Evolutionary conservation across 2,797 vertebrate genomes (phyloP), one percentile per base, ranked within the genome.

Genomic region (Danionella dracula): DNA sequence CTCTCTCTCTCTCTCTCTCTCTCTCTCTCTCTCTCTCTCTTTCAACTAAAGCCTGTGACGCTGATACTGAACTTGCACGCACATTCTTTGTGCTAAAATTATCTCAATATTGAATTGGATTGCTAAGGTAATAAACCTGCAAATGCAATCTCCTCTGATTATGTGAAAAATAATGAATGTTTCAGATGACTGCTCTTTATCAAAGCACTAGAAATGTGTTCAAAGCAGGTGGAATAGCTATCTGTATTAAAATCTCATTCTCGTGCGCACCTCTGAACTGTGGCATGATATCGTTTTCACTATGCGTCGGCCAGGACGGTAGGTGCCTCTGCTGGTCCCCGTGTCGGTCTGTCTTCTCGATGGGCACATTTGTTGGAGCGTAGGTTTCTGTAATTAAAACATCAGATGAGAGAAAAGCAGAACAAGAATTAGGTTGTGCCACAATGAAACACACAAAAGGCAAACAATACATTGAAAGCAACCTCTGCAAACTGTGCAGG

Each of bases 311-410:
- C 92, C 92, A 88, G 70, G 86, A 60, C 4, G 88, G 87, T 38
- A 75, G 77, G 66, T 87, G 84, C n/a, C 81, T 71, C 68, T 88
- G 87, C 34, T 66, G 54, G 55, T 90, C 85, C 53, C 84, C 88
- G 37, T 66, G 86, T 58, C 83, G 89, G 76, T 93, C 92, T 20
- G 91, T 92, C 80, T 94, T 94, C 82, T 94, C 92, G 57, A 94
- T 94, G 35, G 93, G 93, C n/a, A 94, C 76, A 23, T 94, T 94
- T 21, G 82, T 84, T 11, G 82, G 82, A 65, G 92, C 92, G 8
- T 90, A 91, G 48, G 86, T 80, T 75, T 93, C 92, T 94, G 77
- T 53, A 66, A 74, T 16, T 31, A 54, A 37, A 68, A 53, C 38
- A 61, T 37, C 55, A 59, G 40, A 32, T 38, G 45, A 48, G 44